Base-by-base conservation (phyloP, 2,888 invertebrate genomes). In the Agrenia bidenticulata region DNA sequence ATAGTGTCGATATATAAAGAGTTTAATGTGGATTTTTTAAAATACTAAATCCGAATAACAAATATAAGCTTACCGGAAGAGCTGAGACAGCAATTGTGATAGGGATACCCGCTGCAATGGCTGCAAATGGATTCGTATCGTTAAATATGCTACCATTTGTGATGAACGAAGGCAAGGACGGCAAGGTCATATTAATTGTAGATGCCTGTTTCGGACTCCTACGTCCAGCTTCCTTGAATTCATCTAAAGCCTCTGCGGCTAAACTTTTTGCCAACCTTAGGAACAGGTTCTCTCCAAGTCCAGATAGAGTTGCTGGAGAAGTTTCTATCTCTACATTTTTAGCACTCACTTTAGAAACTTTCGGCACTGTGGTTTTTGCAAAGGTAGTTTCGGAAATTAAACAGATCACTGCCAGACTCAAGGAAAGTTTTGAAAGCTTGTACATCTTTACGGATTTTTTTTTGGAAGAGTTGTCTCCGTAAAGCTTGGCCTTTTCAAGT, bases 151-250 rank as follows among this genome's bases (percentile, higher is more conserved):
- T 13, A 13, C 7, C 51, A 5, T 4, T 4, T 15, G 51, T 15
- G 15, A 9, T 4, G 2, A 7, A 7, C 23, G 15, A 4, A 2
- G 23, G 4, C 15, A 15, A 4, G 2, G 49, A 5, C 42, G 23
- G 50, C 9, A 15, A n/a, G 7, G 49, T 27, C 1, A 21, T 4
- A 11, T 32, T 11, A 4, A 32, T 32, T n/a, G n/a, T n/a, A n/a
- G n/a, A n/a, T n/a, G n/a, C n/a, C 32, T 32, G 26, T 59, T 62
- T 60, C 1, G 72, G 69, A 53, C 65, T 67, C 50, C 72, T 55
- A 32, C 59, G 64, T 1, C 60, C 61, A 11, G 51, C 49, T 58
- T 68, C 61, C 39, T 65, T 62, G 41, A 69, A 69, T 17, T 69
- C 59, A 1, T 61, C 39, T n/a, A 64, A 15, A 2, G 65, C 69